Base-by-base conservation (phyloP, 2,797 vertebrate species). In the Sardinella longiceps region DNA sequence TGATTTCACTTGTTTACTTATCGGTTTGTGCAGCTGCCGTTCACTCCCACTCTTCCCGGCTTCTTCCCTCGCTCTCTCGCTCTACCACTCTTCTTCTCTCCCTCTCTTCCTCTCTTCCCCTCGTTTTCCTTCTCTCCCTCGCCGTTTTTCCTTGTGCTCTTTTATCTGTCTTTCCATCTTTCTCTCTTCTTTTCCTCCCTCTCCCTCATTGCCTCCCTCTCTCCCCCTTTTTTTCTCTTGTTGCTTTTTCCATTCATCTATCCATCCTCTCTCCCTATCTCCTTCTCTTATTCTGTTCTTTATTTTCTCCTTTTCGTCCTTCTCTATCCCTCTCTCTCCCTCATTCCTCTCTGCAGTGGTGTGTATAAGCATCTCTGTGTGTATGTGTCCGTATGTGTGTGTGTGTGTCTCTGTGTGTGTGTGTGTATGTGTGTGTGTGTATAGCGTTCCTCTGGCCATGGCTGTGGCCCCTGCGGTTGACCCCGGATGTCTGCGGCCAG, bases 391-490 rank as follows among this genome's bases (percentile, higher is more conserved):
- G n/a, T n/a, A n/a, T 43, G 39, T 6, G 2, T 43, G 43, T 43
- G 43, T 43, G 2, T 43, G 2, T 1, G 43, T 2, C 4, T 43
- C 1, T 43, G 43, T 43, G 43, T 43, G 43, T 43, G 43, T 43
- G 43, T 43, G 43, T 43, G 43, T 43, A 7, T 43, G 1, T 43
- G 43, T 43, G 4, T 43, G 7, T 43, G 4, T 81, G 4, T 86
- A 9, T 25, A 28, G n/a, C 1, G 25, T 43, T 25, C 56, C n/a
- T 85, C 66, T 83, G 74, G 2, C 56, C 85, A 80, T 84, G 18
- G 23, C 60, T 81, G 48, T 87, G 58, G 25, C 58, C 82, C 80
- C 28, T 88, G 81, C 87, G 28, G 18, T 46, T 82, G 48, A 53
- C 48, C 30, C 81, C 23, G n/a, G 25, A 50, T 82, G 48, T 82